Conservation (phyloP, 2,888 invertebrate species). For the Melanophora roralis region DNA sequence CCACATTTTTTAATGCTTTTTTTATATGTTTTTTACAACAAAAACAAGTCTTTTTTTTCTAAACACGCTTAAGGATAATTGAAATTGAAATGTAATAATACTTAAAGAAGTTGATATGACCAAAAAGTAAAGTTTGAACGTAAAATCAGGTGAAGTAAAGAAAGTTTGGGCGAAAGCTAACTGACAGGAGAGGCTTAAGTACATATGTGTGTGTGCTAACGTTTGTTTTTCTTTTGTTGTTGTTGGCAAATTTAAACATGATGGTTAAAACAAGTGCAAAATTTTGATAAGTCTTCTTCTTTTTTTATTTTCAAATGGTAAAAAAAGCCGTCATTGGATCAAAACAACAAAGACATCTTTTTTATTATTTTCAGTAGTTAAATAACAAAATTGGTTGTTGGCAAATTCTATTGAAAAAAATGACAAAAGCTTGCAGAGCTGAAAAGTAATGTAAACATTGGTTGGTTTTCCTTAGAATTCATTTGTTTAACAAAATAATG, state of each 20-base stretch:
- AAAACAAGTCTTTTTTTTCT: conserved; percentile 18
- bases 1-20: conserved; percentile 12
- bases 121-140: background rate
- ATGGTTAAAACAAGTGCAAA: conserved; percentile 57
- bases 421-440: background rate
- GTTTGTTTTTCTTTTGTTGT: conserved; percentile 1
- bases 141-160: background rate
- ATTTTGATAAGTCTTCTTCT: conserved; percentile 56
- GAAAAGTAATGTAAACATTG: background rate
- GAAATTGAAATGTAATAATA: conserved; percentile 56
- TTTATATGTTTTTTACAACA: background rate
- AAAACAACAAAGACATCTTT: conserved; percentile 1
- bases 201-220: background rate
- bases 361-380: conserved; percentile 6
- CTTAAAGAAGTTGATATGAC: background rate
- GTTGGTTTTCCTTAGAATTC: too few relatives aligned
- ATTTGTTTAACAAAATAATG: too few relatives aligned
- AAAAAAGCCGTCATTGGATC: conserved; percentile 4
- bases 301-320: background rate
- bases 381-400: conserved; percentile 52
- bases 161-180: conserved; percentile 28
- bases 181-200: background rate
- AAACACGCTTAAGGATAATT: conserved; percentile 59
- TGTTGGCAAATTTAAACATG: conserved; percentile 38
- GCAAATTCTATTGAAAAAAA: background rate